Evolutionary conservation across 2,888 invertebrate species (phyloP).

Genomic region (Philhelius pedissequus): DNA sequence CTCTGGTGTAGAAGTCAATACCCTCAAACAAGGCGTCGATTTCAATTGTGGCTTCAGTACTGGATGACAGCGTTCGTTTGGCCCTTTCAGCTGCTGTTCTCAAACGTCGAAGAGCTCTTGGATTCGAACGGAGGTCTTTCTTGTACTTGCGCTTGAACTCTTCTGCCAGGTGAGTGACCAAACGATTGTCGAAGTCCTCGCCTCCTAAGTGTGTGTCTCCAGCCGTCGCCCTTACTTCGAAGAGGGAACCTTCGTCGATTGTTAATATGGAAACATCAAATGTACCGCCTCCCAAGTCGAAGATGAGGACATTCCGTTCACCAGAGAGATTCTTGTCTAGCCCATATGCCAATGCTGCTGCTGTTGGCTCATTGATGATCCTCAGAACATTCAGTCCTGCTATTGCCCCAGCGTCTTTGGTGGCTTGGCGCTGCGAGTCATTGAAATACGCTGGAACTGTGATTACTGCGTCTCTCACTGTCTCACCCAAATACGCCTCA

Average conservation of each 20-base stretch:
- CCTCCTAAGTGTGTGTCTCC: slow-evolving; percentile 95
- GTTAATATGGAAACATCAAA: slow-evolving; percentile 96
- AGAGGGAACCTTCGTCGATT: slow-evolving; percentile 91
- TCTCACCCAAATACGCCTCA: slow-evolving; percentile 88
- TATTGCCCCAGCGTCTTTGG: slow-evolving; percentile 94
- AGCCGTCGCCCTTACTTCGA: slow-evolving; percentile 95
- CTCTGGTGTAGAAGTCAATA: slow-evolving; percentile 84
- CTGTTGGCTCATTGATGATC: slow-evolving; percentile 95
- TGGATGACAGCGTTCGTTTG: slow-evolving; percentile 86
- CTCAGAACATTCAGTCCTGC: slow-evolving; percentile 92
- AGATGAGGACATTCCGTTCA: slow-evolving; percentile 87
- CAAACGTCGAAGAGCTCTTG: slow-evolving; percentile 83
- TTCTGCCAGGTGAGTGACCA: slow-evolving; percentile 90
- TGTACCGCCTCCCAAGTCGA: slow-evolving; percentile 85
- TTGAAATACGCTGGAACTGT: slow-evolving; percentile 94
- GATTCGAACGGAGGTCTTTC: slow-evolving; percentile 83
- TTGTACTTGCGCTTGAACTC: slow-evolving; percentile 89
- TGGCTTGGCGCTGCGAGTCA: slow-evolving; percentile 91
- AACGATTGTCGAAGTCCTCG: slow-evolving; percentile 92
- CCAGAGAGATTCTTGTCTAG: slow-evolving; percentile 88
- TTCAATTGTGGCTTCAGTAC: slow-evolving; percentile 86
- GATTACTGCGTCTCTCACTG: slow-evolving; percentile 90
- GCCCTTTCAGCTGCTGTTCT: slow-evolving; percentile 87
- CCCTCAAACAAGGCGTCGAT: slow-evolving; percentile 86
- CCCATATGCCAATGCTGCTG: slow-evolving; percentile 93